phyloP scores from a whole-genome alignment of 2,113 vertebrate genomes.

The Pollachius pollachius region DNA sequence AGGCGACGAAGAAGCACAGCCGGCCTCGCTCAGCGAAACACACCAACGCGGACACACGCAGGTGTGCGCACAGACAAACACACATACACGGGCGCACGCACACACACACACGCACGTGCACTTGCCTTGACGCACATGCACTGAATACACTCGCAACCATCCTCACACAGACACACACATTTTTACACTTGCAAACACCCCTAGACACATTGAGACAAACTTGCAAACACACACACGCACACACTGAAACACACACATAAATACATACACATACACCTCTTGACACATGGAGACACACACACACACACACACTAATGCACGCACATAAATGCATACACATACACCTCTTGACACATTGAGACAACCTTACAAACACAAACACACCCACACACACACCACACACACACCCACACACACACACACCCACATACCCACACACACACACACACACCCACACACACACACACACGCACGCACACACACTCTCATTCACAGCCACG shows the following conservation, averaged over 20 bases:
- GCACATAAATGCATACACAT: too few relatives aligned
- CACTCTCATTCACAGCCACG: constrained; percentile 13
- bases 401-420: too few relatives aligned
- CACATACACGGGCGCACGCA: neutral
- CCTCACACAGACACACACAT: neutral
- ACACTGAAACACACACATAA: neutral
- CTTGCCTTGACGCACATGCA: neutral
- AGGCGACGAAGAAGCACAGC: constrained; percentile 51
- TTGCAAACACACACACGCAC: constrained; percentile 12
- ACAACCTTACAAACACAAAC: too few relatives aligned
- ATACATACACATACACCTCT: neutral
- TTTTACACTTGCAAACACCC: neutral
- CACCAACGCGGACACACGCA: constrained; percentile 1
- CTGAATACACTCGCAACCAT: neutral
- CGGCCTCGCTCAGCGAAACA: constrained; percentile 30
- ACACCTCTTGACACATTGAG: too few relatives aligned
- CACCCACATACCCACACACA: too few relatives aligned
- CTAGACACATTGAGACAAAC: constrained; percentile 1
- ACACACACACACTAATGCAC: too few relatives aligned
- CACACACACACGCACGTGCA: constrained; percentile 12
- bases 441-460: neutral
- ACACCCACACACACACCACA: too few relatives aligned
- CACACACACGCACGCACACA: neutral
- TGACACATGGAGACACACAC: too few relatives aligned
- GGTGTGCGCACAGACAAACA: constrained; percentile 10